Evolutionary conservation across 2,113 vertebrate species (phyloP).

Genomic region (Phalacrocorax brasilianus): DNA sequence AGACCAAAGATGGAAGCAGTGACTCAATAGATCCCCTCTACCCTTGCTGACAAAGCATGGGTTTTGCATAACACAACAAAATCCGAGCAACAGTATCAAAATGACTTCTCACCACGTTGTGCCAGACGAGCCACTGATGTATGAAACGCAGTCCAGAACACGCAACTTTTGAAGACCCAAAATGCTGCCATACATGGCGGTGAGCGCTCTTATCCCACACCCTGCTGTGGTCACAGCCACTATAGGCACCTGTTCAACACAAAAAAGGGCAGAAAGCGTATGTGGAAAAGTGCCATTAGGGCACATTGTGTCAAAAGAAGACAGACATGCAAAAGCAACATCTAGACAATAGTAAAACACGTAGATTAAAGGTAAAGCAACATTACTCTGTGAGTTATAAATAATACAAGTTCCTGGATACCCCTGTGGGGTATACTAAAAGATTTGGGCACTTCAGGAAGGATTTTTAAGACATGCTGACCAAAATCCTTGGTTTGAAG

Average conservation of each 20-base stretch:
- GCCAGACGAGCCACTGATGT: conserved; percentile 86
- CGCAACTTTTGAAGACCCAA: conserved; percentile 81
- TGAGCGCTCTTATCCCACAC: conserved; percentile 84
- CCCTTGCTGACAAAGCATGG: accelerated
- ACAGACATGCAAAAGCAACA: not conserved
- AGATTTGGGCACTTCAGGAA: not conserved
- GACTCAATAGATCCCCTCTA: not conserved
- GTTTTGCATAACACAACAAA: not conserved
- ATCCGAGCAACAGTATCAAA: not conserved
- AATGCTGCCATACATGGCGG: conserved; percentile 79
- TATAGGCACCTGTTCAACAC: conserved; percentile 76
- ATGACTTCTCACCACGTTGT: conserved; percentile 84
- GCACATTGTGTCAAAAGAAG: not conserved
- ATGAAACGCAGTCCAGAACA: conserved; percentile 80
- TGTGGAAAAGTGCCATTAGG: not conserved
- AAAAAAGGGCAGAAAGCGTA: not conserved
- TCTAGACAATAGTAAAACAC: not conserved
- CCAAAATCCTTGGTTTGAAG: not conserved
- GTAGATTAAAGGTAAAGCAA: not conserved
- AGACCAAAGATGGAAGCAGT: not conserved
- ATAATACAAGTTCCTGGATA: not conserved
- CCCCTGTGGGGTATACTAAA: not conserved
- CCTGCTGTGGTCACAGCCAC: conserved; percentile 85
- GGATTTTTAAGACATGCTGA: not conserved
- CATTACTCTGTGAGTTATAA: not conserved